Percentiles rank a stretch among this genome's conserved stretches.
Evolutionary conservation across 2,888 invertebrate species (phyloP).

Genomic region (Cacoxenus indagator): DNA sequence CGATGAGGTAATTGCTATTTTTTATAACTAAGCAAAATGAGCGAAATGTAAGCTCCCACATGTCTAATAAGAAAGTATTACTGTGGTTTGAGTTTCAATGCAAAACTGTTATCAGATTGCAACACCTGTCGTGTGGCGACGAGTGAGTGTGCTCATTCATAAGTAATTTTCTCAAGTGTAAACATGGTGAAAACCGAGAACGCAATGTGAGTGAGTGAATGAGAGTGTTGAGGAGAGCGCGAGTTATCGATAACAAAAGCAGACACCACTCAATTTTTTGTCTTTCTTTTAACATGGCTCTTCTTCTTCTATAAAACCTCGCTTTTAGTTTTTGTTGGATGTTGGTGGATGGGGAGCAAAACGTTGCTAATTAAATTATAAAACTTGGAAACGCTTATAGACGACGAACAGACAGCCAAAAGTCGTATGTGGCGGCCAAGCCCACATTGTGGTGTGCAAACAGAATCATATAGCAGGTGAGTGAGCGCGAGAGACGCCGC

Average conservation of each 20-base stretch:
- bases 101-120: conserved; percentile 17
- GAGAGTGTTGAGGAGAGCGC: too few species aligned
- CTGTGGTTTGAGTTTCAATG: background rate
- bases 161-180: conserved; percentile 7
- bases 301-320: too few species aligned
- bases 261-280: background rate
- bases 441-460: conserved; percentile 30
- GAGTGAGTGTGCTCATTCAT: background rate
- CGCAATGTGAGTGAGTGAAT: too few species aligned
- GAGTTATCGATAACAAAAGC: too few species aligned
- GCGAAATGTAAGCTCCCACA: background rate
- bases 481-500: background rate
- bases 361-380: conserved; percentile 65
- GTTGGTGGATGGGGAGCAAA: conserved; percentile 57
- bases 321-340: conserved; percentile 48
- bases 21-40: background rate
- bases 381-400: conserved; percentile 56
- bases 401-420: conserved; percentile 6
- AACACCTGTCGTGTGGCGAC: conserved; percentile 6
- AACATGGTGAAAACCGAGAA: conserved; percentile 8
- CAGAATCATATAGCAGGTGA: background rate
- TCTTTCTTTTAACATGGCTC: conserved; percentile 21
- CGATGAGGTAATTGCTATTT: conserved; percentile 16
- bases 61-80: background rate
- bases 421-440: conserved; percentile 36